phyloP scores from a whole-genome alignment of 1,140 invertebrate species.

The Cotesia typhae region DNA sequence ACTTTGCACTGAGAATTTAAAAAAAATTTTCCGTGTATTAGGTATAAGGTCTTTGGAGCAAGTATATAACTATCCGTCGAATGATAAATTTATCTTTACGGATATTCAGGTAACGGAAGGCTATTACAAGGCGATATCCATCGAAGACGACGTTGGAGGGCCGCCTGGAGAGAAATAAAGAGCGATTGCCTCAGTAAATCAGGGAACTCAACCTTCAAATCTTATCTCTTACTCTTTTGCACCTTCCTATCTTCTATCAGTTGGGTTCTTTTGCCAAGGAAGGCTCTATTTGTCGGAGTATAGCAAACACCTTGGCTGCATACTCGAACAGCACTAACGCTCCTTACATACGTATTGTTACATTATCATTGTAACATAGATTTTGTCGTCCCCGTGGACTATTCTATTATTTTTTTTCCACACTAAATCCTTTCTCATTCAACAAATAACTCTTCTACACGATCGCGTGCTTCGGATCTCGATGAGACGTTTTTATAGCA shows the following conservation, averaged over 20 bases:
- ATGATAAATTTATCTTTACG: slow-evolving; percentile 21
- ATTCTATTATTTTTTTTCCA: slow-evolving; percentile 21
- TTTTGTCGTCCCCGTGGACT: slow-evolving; percentile 50
- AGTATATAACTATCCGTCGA: no score
- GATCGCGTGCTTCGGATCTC: slow-evolving; percentile 14
- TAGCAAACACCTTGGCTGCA: slow-evolving; percentile 42
- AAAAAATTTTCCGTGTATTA: neutral
- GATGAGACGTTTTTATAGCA: slow-evolving; percentile 21
- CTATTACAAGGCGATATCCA: slow-evolving; percentile 67
- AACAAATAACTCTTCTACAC: slow-evolving; percentile 21
- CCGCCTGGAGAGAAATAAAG: slow-evolving; percentile 68
- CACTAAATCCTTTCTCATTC: neutral
- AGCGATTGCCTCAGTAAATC: slow-evolving; percentile 67
- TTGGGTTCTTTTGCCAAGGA: slow-evolving; percentile 26
- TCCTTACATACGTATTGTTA: slow-evolving; percentile 61
- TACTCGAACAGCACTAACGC: slow-evolving; percentile 37
- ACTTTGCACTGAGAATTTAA: neutral
- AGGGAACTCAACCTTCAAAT: slow-evolving; percentile 45
- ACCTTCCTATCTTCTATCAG: slow-evolving; percentile 22
- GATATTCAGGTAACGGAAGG: slow-evolving; percentile 64
- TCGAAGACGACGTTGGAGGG: slow-evolving; percentile 58
- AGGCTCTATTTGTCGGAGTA: neutral
- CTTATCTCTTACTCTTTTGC: slow-evolving; percentile 20
- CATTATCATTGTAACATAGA: slow-evolving; percentile 54
- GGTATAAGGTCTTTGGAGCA: neutral